Conservation (phyloP, 2,113 vertebrate genomes). For the Pica pica region DNA sequence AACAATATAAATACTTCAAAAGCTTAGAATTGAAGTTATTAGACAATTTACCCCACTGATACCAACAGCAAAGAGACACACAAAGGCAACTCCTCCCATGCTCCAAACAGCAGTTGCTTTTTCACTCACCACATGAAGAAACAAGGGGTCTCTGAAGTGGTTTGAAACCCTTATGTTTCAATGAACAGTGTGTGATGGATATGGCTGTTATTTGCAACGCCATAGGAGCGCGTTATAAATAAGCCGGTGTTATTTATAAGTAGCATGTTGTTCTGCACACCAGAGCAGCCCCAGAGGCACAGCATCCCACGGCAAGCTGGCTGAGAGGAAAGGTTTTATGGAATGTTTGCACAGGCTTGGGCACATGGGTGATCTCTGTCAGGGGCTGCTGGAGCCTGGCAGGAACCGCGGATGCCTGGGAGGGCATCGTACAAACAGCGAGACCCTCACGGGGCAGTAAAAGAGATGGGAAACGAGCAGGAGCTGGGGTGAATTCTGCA, state of each 20-base stretch:
- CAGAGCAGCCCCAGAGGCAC: neutral
- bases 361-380: accelerated
- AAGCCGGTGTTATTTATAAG: neutral
- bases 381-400: neutral
- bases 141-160: neutral
- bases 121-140: neutral
- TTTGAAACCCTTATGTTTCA: neutral
- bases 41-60: neutral
- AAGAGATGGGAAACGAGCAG: neutral
- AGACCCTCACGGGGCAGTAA: neutral
- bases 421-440: accelerated
- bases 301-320: neutral
- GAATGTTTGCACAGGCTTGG: neutral
- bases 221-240: neutral
- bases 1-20: neutral
- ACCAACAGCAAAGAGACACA: neutral
- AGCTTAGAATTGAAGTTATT: neutral
- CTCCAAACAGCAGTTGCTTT: neutral
- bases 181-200: neutral
- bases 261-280: neutral
- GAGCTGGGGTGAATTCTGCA: neutral
- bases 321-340: accelerated
- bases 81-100: neutral
- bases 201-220: neutral
- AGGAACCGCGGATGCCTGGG: accelerated